Evolutionary conservation across 2,113 vertebrate genomes (phyloP), one percentile per base, ranked within the genome.

Genomic region (Hippopotamus amphibius): DNA sequence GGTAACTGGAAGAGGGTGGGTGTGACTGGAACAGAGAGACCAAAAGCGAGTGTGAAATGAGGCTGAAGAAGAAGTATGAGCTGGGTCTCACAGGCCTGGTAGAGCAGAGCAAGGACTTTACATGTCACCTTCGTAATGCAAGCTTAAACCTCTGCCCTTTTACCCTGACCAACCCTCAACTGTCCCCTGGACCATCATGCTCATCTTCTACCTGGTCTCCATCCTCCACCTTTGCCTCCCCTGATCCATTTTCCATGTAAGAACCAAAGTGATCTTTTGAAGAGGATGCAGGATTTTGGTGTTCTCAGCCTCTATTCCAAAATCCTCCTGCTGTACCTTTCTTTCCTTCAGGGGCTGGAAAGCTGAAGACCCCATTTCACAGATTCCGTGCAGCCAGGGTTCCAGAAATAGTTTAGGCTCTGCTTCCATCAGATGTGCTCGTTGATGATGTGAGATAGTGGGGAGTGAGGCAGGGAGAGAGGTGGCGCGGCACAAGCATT

Each of bases 401-500:
- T 92, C 63, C 55, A 43, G 69, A 88, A 4, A 22, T 7, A 61
- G 17, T 1, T 33, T 14, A n/a, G 71, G 63, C 22, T 57, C 74
- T 41, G 72, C 59, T 43, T 22, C 13, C 37, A 13, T 81, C 53
- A 63, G 30, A 66, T 17, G 9, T 88, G 12, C 28, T 5, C 10
- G n/a, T 76, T 59, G 68, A 46, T 16, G 24, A 6, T 0, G 48
- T 3, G 21, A n/a, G 28, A 72, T 46, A 30, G 61, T 11, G 21
- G 21, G 41, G 43, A 61, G 55, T 3, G 33, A 82, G 65, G 28
- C 28, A 48, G 57, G 30, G 76, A 26, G 41, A 53, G 30, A 15
- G 30, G 37, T 4, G 24, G 76, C 30, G 13, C 1, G 46, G 26
- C 17, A n/a, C 15, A 12, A 9, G 33, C 1, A 0, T 8, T 59